These are phyloP conservation scores for Rhinopomastus cyanomelas DNA, from an alignment of 2,113 vertebrate genomes.

Conservation along the genomic window DNA sequence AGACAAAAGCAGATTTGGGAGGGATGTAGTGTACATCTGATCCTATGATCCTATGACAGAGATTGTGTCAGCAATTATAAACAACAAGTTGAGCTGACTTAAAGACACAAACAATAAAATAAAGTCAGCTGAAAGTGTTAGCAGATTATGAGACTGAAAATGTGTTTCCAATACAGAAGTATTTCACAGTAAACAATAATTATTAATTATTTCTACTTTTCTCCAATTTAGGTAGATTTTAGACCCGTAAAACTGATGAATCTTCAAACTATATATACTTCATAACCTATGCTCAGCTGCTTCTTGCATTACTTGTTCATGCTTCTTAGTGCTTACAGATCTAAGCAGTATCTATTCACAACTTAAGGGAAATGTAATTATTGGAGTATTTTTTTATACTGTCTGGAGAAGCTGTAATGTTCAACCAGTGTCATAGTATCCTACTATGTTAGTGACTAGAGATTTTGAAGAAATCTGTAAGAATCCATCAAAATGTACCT, in stretches of 20 bases:
- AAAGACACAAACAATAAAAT: constrained; percentile 7
- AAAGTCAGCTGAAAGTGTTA: constrained; percentile 27
- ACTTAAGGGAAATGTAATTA: not conserved
- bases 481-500: not conserved
- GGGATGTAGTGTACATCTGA: not conserved
- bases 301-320: not conserved
- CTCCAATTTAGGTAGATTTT: not conserved
- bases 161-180: not conserved
- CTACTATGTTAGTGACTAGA: not conserved
- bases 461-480: not conserved
- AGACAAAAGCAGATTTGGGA: constrained; percentile 25
- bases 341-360: not conserved
- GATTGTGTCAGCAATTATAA: constrained; percentile 14
- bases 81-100: constrained; percentile 21
- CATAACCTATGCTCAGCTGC: not conserved
- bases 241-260: not conserved
- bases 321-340: not conserved
- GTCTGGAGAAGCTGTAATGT: not conserved
- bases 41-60: too few species aligned
- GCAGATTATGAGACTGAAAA: constrained; percentile 10
- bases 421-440: not conserved
- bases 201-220: not conserved
- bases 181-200: not conserved
- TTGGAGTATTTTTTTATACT: not conserved
- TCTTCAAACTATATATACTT: not conserved